Percentiles rank a stretch among this genome's conserved stretches.
Conservation (phyloP, 2,113 vertebrate genomes). For the Engystomops pustulosus region DNA sequence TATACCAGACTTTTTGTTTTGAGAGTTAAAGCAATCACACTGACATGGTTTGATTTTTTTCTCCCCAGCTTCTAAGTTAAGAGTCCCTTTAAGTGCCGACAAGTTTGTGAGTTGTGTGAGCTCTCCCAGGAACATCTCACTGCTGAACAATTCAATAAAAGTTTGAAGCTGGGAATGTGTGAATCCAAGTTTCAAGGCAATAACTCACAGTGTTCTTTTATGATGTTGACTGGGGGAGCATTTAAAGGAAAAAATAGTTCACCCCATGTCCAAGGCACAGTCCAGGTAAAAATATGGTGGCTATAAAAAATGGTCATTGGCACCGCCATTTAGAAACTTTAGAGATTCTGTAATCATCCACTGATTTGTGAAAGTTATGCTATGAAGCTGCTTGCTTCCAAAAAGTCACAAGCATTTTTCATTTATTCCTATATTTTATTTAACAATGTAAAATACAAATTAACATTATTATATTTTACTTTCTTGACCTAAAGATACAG, state of each 20-base stretch:
- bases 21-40: no score
- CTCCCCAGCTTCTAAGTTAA: background rate
- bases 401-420: no score
- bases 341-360: constrained; percentile 50
- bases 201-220: constrained; percentile 69
- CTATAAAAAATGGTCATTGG: constrained; percentile 49
- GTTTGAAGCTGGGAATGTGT: constrained; percentile 69
- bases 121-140: constrained; percentile 65
- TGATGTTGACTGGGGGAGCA: constrained; percentile 61
- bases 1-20: no score
- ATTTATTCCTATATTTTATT: background rate
- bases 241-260: constrained; percentile 59
- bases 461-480: no score
- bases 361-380: background rate
- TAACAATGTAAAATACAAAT: no score
- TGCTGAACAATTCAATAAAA: constrained; percentile 69
- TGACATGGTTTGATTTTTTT: background rate
- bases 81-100: constrained; percentile 23
- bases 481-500: no score
- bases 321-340: constrained; percentile 43
- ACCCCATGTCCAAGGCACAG: constrained; percentile 56
- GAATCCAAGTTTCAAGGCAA: constrained; percentile 65
- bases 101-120: constrained; percentile 49
- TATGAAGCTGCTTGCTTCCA: no score
- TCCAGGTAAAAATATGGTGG: constrained; percentile 50